Evolutionary conservation across 1,140 invertebrate species (phyloP).

Genomic region (Bathynomus jamesi): DNA sequence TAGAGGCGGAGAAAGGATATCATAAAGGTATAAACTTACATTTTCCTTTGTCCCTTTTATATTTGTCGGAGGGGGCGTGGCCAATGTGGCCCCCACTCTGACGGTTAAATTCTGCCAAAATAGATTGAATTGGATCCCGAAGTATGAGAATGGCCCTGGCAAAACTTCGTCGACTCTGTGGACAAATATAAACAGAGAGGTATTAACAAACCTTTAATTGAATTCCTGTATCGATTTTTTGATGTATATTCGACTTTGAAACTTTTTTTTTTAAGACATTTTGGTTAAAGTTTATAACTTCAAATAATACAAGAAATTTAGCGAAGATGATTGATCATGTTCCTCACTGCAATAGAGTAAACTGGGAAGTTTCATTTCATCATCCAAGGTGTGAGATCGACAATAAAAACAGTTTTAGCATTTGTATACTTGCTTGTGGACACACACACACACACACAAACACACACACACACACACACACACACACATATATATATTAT

Average conservation of each 20-base stretch:
- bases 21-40: too few relatives aligned
- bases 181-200: neutral
- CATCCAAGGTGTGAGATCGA: too few relatives aligned
- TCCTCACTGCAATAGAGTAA: too few relatives aligned
- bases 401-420: neutral
- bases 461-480: neutral
- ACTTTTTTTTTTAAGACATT: too few relatives aligned
- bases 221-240: too few relatives aligned
- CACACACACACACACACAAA: neutral
- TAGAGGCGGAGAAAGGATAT: too few relatives aligned
- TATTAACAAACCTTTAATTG: too few relatives aligned
- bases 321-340: too few relatives aligned
- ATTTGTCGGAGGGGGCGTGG: slow-evolving; percentile 56
- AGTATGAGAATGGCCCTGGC: slow-evolving; percentile 59
- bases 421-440: neutral
- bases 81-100: slow-evolving; percentile 62
- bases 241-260: too few relatives aligned
- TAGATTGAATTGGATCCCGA: slow-evolving; percentile 60
- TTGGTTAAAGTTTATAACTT: too few relatives aligned
- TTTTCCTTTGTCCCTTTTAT: slow-evolving; percentile 39
- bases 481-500: neutral
- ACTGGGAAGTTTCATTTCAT: too few relatives aligned
- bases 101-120: slow-evolving; percentile 64
- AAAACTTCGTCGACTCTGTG: slow-evolving; percentile 42
- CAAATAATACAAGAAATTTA: too few relatives aligned